phyloP scores from a whole-genome alignment of 1,140 invertebrate species.

The Rhynchophorus ferrugineus region DNA sequence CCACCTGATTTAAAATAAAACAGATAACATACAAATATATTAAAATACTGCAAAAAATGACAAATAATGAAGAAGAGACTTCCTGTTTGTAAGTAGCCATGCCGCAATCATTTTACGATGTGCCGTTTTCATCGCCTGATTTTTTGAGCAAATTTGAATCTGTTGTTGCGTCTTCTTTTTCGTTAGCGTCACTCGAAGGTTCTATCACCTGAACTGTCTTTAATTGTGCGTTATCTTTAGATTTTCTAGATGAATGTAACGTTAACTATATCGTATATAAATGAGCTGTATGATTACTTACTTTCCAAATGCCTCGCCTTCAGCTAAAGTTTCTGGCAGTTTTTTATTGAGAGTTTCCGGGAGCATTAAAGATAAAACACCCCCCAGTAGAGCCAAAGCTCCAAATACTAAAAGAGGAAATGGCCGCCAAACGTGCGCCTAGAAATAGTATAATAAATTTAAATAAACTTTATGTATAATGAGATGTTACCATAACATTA shows the following conservation, averaged over 20 bases:
- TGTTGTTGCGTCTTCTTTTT: background rate
- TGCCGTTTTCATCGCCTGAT: background rate
- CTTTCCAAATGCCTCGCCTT: slow-evolving; percentile 62
- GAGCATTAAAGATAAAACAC: slow-evolving; percentile 57
- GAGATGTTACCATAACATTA: slow-evolving; percentile 46
- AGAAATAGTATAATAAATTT: slow-evolving; percentile 1
- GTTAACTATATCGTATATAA: background rate
- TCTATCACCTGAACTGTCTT: slow-evolving; percentile 5
- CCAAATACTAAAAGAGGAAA: slow-evolving; percentile 68
- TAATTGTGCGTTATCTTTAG: background rate
- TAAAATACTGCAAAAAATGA: too few species aligned
- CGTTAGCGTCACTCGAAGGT: background rate
- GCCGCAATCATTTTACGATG: too few species aligned
- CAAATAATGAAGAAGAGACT: too few species aligned
- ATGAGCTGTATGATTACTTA: slow-evolving; percentile 18
- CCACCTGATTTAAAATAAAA: too few species aligned
- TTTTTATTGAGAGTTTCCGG: slow-evolving; percentile 69
- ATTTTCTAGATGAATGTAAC: slow-evolving; percentile 1
- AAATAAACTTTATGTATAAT: background rate
- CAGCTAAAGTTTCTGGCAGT: slow-evolving; percentile 64
- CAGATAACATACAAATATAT: too few species aligned
- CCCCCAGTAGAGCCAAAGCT: slow-evolving; percentile 52
- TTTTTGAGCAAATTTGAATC: background rate
- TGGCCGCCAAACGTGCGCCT: slow-evolving; percentile 45
- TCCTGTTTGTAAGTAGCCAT: too few species aligned